Evolutionary conservation across 2,113 vertebrate species (phyloP).

Genomic region (Corythaeola cristata): DNA sequence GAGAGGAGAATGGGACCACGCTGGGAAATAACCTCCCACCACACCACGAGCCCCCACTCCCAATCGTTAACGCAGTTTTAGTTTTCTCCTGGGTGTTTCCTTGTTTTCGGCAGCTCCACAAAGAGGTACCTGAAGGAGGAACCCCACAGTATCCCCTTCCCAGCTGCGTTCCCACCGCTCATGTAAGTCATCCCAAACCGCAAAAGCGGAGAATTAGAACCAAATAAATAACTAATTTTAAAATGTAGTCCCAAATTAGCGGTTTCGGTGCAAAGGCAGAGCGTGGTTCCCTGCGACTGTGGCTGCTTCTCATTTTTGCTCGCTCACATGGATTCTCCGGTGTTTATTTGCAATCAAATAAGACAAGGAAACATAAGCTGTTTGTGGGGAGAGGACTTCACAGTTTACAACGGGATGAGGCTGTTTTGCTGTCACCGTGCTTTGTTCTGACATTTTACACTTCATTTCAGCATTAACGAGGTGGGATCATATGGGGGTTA

Average conservation of each 20-base stretch:
- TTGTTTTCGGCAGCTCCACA: conserved; percentile 59
- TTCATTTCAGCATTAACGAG: accelerated
- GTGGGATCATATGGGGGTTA: background rate
- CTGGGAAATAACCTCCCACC: background rate
- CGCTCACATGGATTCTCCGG: background rate
- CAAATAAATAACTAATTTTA: background rate
- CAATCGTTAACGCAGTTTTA: accelerated
- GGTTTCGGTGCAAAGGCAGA: background rate
- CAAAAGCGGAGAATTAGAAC: accelerated
- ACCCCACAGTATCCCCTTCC: background rate
- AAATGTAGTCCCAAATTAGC: accelerated
- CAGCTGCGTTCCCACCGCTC: background rate
- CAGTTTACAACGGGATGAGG: background rate
- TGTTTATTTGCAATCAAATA: background rate
- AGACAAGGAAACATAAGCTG: accelerated
- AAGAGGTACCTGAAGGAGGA: conserved; percentile 55
- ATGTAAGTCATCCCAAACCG: background rate
- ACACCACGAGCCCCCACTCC: accelerated
- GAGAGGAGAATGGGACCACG: accelerated
- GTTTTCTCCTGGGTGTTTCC: background rate
- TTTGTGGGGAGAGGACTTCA: no score
- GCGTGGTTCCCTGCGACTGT: accelerated
- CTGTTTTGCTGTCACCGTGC: accelerated
- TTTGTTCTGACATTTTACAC: background rate
- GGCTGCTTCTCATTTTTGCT: background rate